Evolutionary conservation across 2,888 invertebrate species (phyloP).

Genomic region (Lasioglossum lativentre): DNA sequence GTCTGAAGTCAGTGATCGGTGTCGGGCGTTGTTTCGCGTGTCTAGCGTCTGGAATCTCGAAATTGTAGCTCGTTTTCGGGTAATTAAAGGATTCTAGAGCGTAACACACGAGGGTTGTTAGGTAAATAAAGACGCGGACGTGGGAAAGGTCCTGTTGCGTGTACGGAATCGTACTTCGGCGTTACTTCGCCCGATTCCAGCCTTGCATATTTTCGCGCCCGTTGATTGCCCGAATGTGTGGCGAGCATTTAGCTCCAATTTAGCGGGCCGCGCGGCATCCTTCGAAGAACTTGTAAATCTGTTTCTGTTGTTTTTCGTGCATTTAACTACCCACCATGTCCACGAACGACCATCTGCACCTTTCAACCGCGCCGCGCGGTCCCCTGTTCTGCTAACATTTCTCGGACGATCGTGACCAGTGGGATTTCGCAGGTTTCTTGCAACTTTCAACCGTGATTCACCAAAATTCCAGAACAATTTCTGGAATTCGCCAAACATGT

Average conservation of each 20-base stretch:
- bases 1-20: conserved; percentile 14
- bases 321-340: neutral
- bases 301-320: conserved; percentile 13
- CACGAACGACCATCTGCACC: neutral
- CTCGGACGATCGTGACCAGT: neutral
- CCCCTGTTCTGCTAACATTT: neutral
- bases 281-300: neutral
- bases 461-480: too few species aligned
- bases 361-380: neutral
- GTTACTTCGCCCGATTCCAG: conserved; percentile 2
- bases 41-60: conserved; percentile 25
- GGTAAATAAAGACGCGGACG: conserved; percentile 24
- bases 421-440: too few species aligned
- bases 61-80: conserved; percentile 21
- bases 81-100: conserved; percentile 31
- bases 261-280: neutral
- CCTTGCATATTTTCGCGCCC: conserved; percentile 10
- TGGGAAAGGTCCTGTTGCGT: conserved; percentile 22
- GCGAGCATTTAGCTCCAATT: conserved; percentile 6
- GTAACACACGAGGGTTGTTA: conserved; percentile 8
- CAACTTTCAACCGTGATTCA: too few species aligned
- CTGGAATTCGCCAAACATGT: too few species aligned
- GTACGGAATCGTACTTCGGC: conserved; percentile 24
- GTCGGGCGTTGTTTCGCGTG: conserved; percentile 24
- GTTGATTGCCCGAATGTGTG: conserved; percentile 18